phyloP scores from a whole-genome alignment of 2,113 vertebrate species.

The Chionodraco myersi region DNA sequence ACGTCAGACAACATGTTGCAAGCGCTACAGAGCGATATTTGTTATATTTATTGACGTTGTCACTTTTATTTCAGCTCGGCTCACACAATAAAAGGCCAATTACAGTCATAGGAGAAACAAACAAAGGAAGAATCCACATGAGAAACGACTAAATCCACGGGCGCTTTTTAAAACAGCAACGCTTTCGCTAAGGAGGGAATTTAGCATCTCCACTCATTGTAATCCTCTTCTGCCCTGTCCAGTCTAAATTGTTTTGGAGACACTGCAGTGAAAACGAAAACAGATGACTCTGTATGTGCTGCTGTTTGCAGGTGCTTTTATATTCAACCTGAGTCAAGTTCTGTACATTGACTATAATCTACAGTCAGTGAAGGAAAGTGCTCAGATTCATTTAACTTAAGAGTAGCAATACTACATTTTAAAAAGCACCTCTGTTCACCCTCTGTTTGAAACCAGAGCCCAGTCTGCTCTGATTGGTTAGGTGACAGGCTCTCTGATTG shows the following conservation, averaged over 20 bases:
- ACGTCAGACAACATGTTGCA: too few species aligned
- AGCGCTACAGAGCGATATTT: neutral
- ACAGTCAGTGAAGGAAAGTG: too few species aligned
- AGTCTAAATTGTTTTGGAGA: neutral
- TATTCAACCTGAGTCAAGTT: neutral
- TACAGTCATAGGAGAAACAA: conserved; percentile 39
- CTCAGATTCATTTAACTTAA: too few species aligned
- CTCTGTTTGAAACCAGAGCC: too few species aligned
- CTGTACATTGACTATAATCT: neutral
- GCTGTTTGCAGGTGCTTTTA: neutral
- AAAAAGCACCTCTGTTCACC: too few species aligned
- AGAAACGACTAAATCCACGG: conserved; percentile 13
- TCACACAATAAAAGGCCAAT: conserved; percentile 52
- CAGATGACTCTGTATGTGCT: neutral
- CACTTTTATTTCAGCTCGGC: conserved; percentile 35
- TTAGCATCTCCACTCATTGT: conserved; percentile 23
- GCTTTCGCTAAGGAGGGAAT: neutral
- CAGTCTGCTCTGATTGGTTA: too few species aligned
- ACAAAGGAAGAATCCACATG: conserved; percentile 29
- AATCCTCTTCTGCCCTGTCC: neutral
- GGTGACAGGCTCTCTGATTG: too few species aligned
- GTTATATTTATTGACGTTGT: neutral
- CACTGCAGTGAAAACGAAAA: neutral
- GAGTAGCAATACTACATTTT: too few species aligned
- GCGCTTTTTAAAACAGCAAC: conserved; percentile 27